Base-by-base conservation (phyloP, 1,140 invertebrate genomes). In the Sminthurides bifidus region DNA sequence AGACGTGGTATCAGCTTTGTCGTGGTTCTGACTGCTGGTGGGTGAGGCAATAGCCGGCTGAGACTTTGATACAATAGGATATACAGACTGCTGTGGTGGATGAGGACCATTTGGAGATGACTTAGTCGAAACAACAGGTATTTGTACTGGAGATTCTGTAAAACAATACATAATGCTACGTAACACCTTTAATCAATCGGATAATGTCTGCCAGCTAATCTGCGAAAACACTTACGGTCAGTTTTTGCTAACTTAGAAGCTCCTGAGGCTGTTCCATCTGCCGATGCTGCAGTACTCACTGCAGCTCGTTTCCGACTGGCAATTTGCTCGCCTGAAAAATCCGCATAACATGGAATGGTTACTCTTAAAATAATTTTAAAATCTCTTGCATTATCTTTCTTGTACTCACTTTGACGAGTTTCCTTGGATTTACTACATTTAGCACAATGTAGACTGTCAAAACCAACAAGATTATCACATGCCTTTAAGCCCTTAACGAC, bases 401-500 rank as follows among this genome's bases (percentile, higher is more conserved):
- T 5, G 4, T 17, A 6, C n/a, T 8, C n/a, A 17, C 4, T n/a
- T 41, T 41, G n/a, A n/a, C n/a, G n/a, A n/a, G n/a, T n/a, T n/a
- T n/a, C n/a, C n/a, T n/a, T n/a, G n/a, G n/a, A n/a, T 6, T 19
- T 43, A 8, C 10, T 8, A 23, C 41, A 43, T 10, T 19, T 43
- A 15, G 8, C 17, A 21, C 41, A 43, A 21, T 15, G 41, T 10
- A 10, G 8, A 8, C 6, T 6, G 8, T 49, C 8, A 12, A 49
- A 49, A 49, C 46, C 35, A 8, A 49, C 10, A 8, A 49, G 29
- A 49, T 49, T 49, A 15, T 30, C 27, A 35, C 46, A 49, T 30
- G 46, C 46, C 14, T 31, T 31, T 33, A 26, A 17, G 4, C 17
- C 19, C 23, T 49, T 49, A 5, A 33, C 24, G 14, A 49, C 17